Evolutionary conservation across 2,113 vertebrate genomes (phyloP).

Genomic region (Drymodes brunneopygia): DNA sequence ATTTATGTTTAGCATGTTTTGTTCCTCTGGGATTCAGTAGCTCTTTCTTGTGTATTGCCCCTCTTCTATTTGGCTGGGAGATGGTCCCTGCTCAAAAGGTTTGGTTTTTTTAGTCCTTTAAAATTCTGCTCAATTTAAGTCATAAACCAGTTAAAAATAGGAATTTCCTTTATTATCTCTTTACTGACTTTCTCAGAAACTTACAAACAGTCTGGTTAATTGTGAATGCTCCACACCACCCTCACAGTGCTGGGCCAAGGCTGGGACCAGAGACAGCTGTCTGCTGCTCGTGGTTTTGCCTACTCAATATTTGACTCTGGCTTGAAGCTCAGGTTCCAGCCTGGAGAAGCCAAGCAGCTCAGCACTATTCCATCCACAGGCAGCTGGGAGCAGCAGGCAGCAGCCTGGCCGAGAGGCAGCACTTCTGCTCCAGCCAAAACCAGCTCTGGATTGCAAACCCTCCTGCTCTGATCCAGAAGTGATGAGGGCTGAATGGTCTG

Average conservation of each 20-base stretch:
- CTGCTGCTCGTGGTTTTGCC: fast-evolving
- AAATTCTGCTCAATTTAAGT: background rate
- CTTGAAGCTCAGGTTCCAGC: background rate
- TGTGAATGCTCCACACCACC: background rate
- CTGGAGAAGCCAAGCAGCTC: background rate
- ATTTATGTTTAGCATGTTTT: background rate
- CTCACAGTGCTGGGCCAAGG: background rate
- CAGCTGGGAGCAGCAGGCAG: background rate
- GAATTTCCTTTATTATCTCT: background rate
- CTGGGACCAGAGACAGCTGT: background rate
- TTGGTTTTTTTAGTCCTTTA: background rate
- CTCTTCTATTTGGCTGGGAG: background rate
- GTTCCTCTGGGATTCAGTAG: background rate
- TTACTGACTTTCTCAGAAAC: background rate
- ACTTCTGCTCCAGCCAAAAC: background rate
- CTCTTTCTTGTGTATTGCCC: background rate
- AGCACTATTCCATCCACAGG: background rate
- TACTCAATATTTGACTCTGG: background rate
- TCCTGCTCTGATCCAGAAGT: background rate
- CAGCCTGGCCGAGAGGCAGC: background rate
- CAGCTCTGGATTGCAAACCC: background rate
- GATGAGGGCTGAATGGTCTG: background rate
- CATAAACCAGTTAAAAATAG: background rate
- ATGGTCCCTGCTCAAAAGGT: fast-evolving
- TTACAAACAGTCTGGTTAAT: background rate